Percentiles rank a stretch among this genome's conserved stretches.
phyloP scores from a whole-genome alignment of 2,113 vertebrate species.

The Percina caprodes region DNA sequence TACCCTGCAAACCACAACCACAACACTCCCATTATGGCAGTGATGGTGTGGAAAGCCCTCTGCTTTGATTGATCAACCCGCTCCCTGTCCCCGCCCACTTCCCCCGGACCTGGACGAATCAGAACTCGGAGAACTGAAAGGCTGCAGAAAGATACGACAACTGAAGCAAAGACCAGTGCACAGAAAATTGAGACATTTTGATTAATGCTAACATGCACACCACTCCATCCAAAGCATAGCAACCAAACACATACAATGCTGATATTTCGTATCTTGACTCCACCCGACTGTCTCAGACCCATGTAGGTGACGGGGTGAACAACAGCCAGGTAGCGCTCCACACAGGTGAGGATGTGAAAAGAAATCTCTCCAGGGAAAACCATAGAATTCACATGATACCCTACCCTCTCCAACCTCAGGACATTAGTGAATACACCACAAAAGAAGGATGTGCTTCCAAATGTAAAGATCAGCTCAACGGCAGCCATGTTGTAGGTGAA shows the following conservation, averaged over 20 bases:
- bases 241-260: not conserved
- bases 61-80: not conserved
- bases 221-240: accelerated
- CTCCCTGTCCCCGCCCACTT: accelerated
- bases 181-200: accelerated
- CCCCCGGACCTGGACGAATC: not conserved
- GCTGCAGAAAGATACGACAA: not conserved
- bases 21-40: not conserved
- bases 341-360: constrained; percentile 4
- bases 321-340: constrained; percentile 47
- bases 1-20: not conserved
- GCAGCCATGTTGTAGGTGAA: constrained; percentile 31
- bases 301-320: constrained; percentile 48
- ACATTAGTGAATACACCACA: accelerated
- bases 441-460: accelerated
- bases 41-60: constrained; percentile 10
- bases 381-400: accelerated
- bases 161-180: accelerated
- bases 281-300: not conserved
- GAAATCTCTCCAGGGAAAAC: not conserved
- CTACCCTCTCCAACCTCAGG: accelerated
- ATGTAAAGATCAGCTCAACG: not conserved
- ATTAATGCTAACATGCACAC: too few species aligned
- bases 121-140: not conserved
- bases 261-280: constrained; percentile 1